Percentiles rank a stretch among this genome's conserved stretches.
These are phyloP conservation scores for Papilio machaon DNA, from an alignment of 1,140 invertebrate genomes.

Conservation along the genomic window DNA sequence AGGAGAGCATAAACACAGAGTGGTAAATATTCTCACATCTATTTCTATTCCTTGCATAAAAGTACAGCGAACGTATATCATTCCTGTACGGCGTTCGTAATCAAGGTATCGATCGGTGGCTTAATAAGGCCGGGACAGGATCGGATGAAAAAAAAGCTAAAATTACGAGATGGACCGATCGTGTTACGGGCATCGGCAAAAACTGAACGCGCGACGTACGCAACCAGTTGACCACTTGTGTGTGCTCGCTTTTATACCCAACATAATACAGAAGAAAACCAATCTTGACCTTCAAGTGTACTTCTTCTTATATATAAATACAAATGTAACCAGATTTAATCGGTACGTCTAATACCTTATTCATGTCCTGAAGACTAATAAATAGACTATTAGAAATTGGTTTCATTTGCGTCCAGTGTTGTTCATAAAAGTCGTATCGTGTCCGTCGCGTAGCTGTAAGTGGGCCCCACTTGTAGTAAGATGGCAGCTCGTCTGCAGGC, in stretches of 20 bases:
- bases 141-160: constrained; percentile 61
- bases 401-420: neutral
- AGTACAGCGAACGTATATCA: constrained; percentile 64
- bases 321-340: too few species aligned
- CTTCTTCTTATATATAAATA: neutral
- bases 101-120: constrained; percentile 54
- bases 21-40: constrained; percentile 6
- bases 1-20: neutral
- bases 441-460: constrained; percentile 40
- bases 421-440: constrained; percentile 37
- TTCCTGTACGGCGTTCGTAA: constrained; percentile 53
- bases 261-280: neutral
- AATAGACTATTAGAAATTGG: too few species aligned
- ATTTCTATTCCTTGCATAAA: constrained; percentile 43
- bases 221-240: constrained; percentile 49
- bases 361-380: neutral
- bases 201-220: constrained; percentile 54
- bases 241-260: constrained; percentile 47
- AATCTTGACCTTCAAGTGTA: neutral
- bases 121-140: constrained; percentile 68
- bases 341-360: too few species aligned
- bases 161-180: constrained; percentile 74
- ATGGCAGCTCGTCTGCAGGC: constrained; percentile 53
- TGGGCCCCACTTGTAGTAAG: constrained; percentile 51
- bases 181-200: constrained; percentile 70